These are phyloP conservation scores for Ophraella communa DNA, from an alignment of 2,888 invertebrate genomes.

Conservation along the genomic window DNA sequence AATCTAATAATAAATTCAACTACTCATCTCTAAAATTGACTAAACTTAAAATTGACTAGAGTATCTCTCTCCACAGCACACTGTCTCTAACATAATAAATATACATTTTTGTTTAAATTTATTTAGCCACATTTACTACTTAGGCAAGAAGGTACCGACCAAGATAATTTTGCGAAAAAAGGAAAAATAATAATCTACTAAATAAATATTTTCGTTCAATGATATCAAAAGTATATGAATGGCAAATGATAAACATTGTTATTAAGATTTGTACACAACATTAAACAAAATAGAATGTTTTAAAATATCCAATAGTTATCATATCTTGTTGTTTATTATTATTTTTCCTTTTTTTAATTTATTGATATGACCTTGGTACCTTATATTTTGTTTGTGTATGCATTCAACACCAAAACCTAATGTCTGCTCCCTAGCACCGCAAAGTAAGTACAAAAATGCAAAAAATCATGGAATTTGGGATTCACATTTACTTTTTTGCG, in stretches of 20 bases:
- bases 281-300: too few relatives aligned
- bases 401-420: conserved; percentile 53
- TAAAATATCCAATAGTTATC: not conserved
- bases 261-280: too few relatives aligned
- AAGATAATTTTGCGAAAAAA: conserved; percentile 10
- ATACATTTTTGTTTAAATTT: conserved; percentile 47
- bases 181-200: conserved; percentile 9
- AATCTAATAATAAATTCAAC: conserved; percentile 54
- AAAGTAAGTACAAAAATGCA: conserved; percentile 41
- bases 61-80: conserved; percentile 55
- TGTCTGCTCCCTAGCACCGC: conserved; percentile 45
- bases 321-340: not conserved
- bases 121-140: conserved; percentile 58
- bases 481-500: conserved; percentile 25
- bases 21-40: conserved; percentile 60
- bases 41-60: conserved; percentile 62
- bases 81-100: conserved; percentile 51
- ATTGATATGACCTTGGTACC: conserved; percentile 47
- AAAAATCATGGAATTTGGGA: conserved; percentile 33
- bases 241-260: too few relatives aligned
- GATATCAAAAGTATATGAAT: too few relatives aligned
- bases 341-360: conserved; percentile 26
- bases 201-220: too few relatives aligned
- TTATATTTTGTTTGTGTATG: conserved; percentile 46
- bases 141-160: conserved; percentile 49